phyloP scores from a whole-genome alignment of 2,113 vertebrate genomes.

The Ageneiosus marmoratus region DNA sequence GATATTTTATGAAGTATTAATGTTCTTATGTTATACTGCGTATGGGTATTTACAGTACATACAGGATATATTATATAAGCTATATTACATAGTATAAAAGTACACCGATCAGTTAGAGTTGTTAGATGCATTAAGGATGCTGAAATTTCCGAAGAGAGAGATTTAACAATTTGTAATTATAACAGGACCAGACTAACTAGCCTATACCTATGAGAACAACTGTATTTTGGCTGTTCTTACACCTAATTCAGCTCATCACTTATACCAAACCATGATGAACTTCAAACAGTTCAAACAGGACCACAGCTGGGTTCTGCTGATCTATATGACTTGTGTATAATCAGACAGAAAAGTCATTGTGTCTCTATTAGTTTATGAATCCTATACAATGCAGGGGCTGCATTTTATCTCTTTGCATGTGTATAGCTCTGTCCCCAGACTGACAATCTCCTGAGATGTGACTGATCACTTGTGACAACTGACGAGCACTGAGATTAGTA shows the following conservation, averaged over 20 bases:
- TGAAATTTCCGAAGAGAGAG: background rate
- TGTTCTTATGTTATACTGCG: background rate
- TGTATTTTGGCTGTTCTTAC: background rate
- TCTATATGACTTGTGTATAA: background rate
- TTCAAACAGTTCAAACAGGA: background rate
- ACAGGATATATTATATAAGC: too few relatives aligned
- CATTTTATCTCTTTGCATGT: background rate
- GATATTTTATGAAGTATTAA: background rate
- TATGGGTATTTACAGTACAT: background rate
- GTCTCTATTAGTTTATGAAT: conserved; percentile 10
- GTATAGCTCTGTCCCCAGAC: background rate
- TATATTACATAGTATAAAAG: too few relatives aligned
- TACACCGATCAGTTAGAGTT: too few relatives aligned
- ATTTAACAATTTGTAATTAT: background rate
- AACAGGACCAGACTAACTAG: background rate
- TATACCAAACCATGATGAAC: background rate
- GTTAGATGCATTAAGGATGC: too few relatives aligned
- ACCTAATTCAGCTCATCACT: background rate
- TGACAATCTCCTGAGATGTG: conserved; percentile 25
- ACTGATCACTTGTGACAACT: conserved; percentile 31
- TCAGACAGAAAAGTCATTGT: background rate
- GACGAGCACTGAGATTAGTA: conserved; percentile 27
- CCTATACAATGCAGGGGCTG: background rate
- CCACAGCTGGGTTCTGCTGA: conserved; percentile 7
- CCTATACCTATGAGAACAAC: background rate